Conservation (phyloP, 1,140 invertebrate genomes). For the Leptopilina clavipes region DNA sequence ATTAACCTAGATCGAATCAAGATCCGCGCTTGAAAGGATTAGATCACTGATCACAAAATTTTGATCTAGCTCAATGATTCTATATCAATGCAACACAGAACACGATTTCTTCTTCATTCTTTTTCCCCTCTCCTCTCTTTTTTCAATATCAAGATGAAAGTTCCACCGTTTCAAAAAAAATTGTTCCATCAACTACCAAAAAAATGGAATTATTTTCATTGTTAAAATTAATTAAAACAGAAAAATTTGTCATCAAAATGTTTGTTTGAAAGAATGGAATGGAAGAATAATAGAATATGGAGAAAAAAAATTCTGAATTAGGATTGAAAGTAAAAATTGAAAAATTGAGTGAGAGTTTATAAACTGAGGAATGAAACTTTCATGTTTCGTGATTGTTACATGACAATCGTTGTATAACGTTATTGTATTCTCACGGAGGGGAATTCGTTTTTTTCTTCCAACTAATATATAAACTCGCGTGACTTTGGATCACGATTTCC, state of each 20-base stretch:
- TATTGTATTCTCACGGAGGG: conserved; percentile 26
- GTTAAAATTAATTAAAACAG: too few species aligned
- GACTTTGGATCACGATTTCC: conserved; percentile 28
- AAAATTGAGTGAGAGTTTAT: conserved; percentile 23
- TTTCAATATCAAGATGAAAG: too few species aligned
- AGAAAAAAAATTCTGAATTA: too few species aligned
- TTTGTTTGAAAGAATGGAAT: too few species aligned
- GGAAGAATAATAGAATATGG: too few species aligned
- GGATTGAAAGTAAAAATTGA: conserved; percentile 21
- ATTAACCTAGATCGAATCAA: conserved; percentile 24
- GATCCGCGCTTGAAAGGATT: conserved; percentile 18
- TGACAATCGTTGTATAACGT: conserved; percentile 25
- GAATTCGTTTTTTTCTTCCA: background rate
- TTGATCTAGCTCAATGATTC: conserved; percentile 9
- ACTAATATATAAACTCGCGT: conserved; percentile 7
- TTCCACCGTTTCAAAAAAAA: too few species aligned
- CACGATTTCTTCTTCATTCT: background rate
- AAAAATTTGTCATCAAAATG: too few species aligned
- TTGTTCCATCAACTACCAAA: too few species aligned
- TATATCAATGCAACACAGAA: background rate
- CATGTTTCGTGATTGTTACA: conserved; percentile 12
- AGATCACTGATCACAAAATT: conserved; percentile 12
- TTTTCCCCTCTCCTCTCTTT: too few species aligned
- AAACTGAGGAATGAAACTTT: background rate
- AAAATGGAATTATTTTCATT: too few species aligned